Evolutionary conservation across 2,113 vertebrate genomes (phyloP).

Genomic region (Seriola rivoliana): DNA sequence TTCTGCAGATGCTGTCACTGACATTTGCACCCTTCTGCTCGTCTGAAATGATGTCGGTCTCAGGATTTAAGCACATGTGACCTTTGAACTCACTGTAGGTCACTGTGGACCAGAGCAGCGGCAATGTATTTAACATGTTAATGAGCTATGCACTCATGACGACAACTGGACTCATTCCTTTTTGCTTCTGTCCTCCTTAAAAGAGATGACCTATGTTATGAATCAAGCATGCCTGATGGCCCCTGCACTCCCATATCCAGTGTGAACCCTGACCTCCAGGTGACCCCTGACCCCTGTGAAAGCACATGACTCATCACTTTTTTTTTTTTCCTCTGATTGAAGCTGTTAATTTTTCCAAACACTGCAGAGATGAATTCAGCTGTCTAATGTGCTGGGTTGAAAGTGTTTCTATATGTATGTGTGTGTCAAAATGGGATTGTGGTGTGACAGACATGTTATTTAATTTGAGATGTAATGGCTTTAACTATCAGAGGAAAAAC

Average conservation of each 20-base stretch:
- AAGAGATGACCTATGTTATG: conserved; percentile 23
- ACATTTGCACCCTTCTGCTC: neutral
- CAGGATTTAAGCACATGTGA: neutral
- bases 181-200: conserved; percentile 12
- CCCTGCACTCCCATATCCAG: conserved; percentile 2
- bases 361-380: neutral
- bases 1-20: neutral
- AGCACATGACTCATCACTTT: neutral
- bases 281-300: conserved; percentile 56
- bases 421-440: conserved; percentile 20
- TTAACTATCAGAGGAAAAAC: no score
- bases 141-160: neutral
- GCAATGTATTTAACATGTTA: conserved; percentile 36
- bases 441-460: conserved; percentile 23
- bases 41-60: neutral
- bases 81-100: neutral
- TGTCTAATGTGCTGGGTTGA: neutral
- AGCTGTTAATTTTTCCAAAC: conserved; percentile 9
- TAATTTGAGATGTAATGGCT: conserved; percentile 2
- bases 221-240: conserved; percentile 63
- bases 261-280: conserved; percentile 49
- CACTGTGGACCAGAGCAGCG: neutral
- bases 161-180: no score
- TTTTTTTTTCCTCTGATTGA: neutral
- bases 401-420: neutral